Evolutionary conservation across 2,113 vertebrate genomes (phyloP).

Genomic region (Bombycilla garrulus): DNA sequence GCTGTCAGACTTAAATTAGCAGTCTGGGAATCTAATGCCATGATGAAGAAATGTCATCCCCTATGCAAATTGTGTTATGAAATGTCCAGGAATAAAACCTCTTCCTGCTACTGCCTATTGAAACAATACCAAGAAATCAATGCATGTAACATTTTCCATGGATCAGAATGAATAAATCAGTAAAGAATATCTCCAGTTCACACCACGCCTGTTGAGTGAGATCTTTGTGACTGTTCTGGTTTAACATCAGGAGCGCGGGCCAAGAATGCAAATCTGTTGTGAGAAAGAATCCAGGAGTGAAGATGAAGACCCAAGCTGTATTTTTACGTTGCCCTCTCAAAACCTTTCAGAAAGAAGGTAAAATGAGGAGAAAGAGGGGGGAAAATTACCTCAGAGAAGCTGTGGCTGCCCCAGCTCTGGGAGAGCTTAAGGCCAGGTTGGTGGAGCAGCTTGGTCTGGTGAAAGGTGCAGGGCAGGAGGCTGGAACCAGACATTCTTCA

Average conservation of each 20-base stretch:
- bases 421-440: background rate
- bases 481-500: background rate
- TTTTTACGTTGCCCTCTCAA: background rate
- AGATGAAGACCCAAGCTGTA: background rate
- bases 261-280: background rate
- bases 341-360: background rate
- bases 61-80: background rate
- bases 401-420: background rate
- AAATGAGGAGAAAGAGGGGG: background rate
- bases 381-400: background rate
- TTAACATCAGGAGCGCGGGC: background rate
- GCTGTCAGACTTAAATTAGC: background rate
- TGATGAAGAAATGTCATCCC: background rate
- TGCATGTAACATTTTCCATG: conserved; percentile 6
- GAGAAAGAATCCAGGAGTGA: background rate
- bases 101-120: background rate
- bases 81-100: background rate
- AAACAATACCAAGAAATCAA: background rate
- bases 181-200: background rate
- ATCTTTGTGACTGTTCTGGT: background rate
- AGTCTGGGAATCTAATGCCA: background rate
- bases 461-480: background rate
- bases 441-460: background rate
- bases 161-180: background rate
- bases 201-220: background rate